Evolutionary conservation across 2,113 vertebrate genomes (phyloP), one percentile per base, ranked within the genome.

Genomic region (Papio anubis): DNA sequence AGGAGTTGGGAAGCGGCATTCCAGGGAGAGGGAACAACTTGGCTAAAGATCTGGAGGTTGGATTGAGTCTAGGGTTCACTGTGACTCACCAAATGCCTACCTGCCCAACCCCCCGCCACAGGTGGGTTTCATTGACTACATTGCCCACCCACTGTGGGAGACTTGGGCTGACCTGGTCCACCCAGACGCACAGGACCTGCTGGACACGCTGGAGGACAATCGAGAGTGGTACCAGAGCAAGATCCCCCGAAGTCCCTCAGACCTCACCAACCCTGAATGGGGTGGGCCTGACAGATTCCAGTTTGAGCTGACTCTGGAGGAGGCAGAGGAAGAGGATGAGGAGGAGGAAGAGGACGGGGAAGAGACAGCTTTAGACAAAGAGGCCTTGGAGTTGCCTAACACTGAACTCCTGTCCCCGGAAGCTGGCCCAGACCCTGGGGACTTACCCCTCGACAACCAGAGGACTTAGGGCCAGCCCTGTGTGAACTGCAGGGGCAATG

Each of bases 111-210:
- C 13, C 50, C 84, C 11, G 6, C 84, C 55, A 20, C 86, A 99
- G 99, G 99, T 99, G 97, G 99, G 99, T 52, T 99, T 99, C 98
- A 99, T 99, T 0, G 99, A 99, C 98, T 99, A 99, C 98, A 99
- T 99, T 0, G 99, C 99, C 40, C 99, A 99, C 96, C 99, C 99
- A 0, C 98, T 99, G 87, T 99, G 99, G 99, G 99, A 99, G 98
- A 99, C 99, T 0, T 99, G 99, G 99, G 99, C 99, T 0, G 99
- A 99, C 94, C 98, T 99, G 9, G 99, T 99, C 35, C 99, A 99
- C 72, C 99, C 99, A 0, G 99, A 99, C 0, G 99, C 99, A 6
- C 99, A 99, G 97, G 99, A 99, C 96, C 99, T 99, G 96, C 98
- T 99, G 95, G 99, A 99, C 98, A 99, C 99, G 0, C 98, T 99